Evolutionary conservation across 1,140 invertebrate species (phyloP).

Genomic region (Lordiphosa mommai): DNA sequence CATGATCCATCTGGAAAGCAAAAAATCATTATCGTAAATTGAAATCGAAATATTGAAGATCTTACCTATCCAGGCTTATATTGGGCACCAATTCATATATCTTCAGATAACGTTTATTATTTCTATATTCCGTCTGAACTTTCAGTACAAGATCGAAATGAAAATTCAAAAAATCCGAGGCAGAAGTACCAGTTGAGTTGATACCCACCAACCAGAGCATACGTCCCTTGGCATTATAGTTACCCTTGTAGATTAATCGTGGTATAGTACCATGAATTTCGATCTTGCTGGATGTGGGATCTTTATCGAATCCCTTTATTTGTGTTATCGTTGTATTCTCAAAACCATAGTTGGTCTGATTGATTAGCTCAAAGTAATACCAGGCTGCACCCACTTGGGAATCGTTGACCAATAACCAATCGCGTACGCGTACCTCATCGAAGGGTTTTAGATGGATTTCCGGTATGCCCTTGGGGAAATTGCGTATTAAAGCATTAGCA

Average conservation of each 20-base stretch:
- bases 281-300: slow-evolving; percentile 43
- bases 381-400: slow-evolving; percentile 37
- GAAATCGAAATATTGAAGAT: not conserved
- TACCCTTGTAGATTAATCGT: slow-evolving; percentile 43
- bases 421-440: slow-evolving; percentile 36
- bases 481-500: slow-evolving; percentile 31
- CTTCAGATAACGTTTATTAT: slow-evolving; percentile 54
- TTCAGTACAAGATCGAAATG: slow-evolving; percentile 37
- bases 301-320: slow-evolving; percentile 42
- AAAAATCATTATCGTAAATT: not conserved
- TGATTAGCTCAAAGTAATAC: slow-evolving; percentile 38
- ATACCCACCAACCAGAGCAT: slow-evolving; percentile 52
- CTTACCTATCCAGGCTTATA: slow-evolving; percentile 44
- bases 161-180: slow-evolving; percentile 52
- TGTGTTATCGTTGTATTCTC: slow-evolving; percentile 58
- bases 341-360: slow-evolving; percentile 53
- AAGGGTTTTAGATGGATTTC: slow-evolving; percentile 42
- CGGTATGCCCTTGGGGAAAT: slow-evolving; percentile 48
- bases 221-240: slow-evolving; percentile 40
- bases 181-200: slow-evolving; percentile 27
- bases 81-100: slow-evolving; percentile 50
- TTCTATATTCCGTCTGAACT: slow-evolving; percentile 47
- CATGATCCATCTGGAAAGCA: slow-evolving; percentile 36
- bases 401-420: slow-evolving; percentile 44
- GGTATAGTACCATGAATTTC: slow-evolving; percentile 43